Evolutionary conservation across 1,140 invertebrate species (phyloP), one percentile per base, ranked within the genome.

Genomic region (Brachionus sp.): DNA sequence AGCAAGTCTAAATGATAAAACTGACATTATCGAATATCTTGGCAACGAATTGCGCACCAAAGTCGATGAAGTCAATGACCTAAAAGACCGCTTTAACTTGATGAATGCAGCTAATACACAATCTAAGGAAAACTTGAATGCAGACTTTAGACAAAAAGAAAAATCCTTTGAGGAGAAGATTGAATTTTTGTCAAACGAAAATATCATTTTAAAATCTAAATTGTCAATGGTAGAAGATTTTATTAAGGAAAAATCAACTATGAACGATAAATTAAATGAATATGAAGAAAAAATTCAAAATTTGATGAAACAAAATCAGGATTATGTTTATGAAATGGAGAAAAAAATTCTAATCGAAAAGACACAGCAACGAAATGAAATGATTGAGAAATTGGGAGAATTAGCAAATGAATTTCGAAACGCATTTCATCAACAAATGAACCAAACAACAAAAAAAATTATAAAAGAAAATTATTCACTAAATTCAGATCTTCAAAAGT

Each of bases 401-500:
- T 75, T 75, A 19, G 70, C 70, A 10, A 75, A 75, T 29, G 70
- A 75, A 75, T 75, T 75, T 46, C 12, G 70, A 46, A 75, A 75
- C 44, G 70, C 70, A 12, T 75, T 75, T 46, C 70, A 75, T 75
- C 70, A 75, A 46, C 70, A 75, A 75, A 75, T 75, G 70, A 75
- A 75, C 25, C 39, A 75, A 5, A 75, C 70, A 12, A 75, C 70
- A 0, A 75, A 75, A 12, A 75, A 75, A 75, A 75, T 75, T 13
- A 75, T 75, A 9, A 75, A 75, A 75, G 70, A 75, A 46, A 75
- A 75, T 25, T 75, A 75, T 46, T 75, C 70, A 5, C 23, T 75
- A 25, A 75, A 75, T 75, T 75, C 44, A 50, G 70, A 75, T 46
- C 19, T 75, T 44, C 39, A 75, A 75, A 75, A 75, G 42, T 46